These are phyloP conservation scores for Drosophila azteca DNA, from an alignment of 1,140 invertebrate genomes.

Conservation along the genomic window DNA sequence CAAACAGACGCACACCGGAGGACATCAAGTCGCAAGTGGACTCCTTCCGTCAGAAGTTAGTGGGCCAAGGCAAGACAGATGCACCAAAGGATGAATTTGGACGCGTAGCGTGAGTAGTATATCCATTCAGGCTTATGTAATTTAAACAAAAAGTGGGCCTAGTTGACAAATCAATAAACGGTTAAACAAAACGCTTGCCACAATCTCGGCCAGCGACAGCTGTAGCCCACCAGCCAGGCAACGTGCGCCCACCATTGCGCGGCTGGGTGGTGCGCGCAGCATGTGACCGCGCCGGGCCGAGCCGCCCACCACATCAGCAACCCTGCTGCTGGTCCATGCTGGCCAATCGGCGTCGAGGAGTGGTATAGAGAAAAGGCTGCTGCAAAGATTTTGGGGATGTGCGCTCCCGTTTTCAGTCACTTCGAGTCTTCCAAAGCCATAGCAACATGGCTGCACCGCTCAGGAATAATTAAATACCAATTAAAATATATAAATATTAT, in stretches of 20 bases:
- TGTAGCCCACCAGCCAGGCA: constrained; percentile 29
- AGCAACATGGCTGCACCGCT: constrained; percentile 53
- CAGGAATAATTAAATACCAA: constrained; percentile 50
- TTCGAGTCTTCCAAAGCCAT: constrained; percentile 77
- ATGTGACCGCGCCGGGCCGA: constrained; percentile 14
- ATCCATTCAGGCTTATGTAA: constrained; percentile 57
- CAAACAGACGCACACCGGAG: constrained; percentile 89
- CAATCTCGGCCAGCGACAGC: constrained; percentile 64
- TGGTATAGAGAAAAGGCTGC: constrained; percentile 72
- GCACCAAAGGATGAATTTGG: constrained; percentile 89
- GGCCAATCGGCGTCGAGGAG: constrained; percentile 49
- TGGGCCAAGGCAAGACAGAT: constrained; percentile 85
- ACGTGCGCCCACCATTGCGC: too few relatives aligned
- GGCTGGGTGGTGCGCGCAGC: constrained; percentile 42
- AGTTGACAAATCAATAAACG: constrained; percentile 75
- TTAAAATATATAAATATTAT: constrained; percentile 9
- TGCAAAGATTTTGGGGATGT: constrained; percentile 64
- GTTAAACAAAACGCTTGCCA: constrained; percentile 52
- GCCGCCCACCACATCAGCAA: constrained; percentile 9
- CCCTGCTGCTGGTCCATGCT: background rate
- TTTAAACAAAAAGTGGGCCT: constrained; percentile 51
- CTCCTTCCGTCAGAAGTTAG: constrained; percentile 91
- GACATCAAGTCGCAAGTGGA: constrained; percentile 92
- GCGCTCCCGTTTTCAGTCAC: constrained; percentile 54
- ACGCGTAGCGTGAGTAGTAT: constrained; percentile 89